phyloP scores from a whole-genome alignment of 2,888 invertebrate genomes.

The Drosophila sordidapex region DNA sequence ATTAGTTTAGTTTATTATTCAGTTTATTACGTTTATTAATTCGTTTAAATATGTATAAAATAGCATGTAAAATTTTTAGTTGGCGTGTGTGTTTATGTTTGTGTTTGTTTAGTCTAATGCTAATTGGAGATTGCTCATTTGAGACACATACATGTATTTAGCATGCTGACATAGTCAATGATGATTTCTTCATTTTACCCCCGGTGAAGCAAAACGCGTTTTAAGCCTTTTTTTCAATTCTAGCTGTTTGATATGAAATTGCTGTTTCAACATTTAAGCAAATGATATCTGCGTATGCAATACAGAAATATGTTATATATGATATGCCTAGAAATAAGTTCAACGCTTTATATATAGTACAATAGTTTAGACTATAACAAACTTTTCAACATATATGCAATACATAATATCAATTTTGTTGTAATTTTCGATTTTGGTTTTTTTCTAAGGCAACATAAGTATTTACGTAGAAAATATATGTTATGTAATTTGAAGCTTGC shows the following conservation, averaged over 20 bases:
- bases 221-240: slow-evolving; percentile 41
- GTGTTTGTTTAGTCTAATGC: slow-evolving; percentile 38
- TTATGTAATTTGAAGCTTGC: slow-evolving; percentile 56
- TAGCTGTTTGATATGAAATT: slow-evolving; percentile 67
- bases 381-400: slow-evolving; percentile 56
- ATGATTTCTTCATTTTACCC: slow-evolving; percentile 16
- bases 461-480: slow-evolving; percentile 25
- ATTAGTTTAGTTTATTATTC: slow-evolving; percentile 42
- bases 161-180: slow-evolving; percentile 28
- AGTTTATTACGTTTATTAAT: slow-evolving; percentile 31
- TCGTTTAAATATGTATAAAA: slow-evolving; percentile 63
- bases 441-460: slow-evolving; percentile 64
- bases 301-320: slow-evolving; percentile 61
- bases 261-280: slow-evolving; percentile 54
- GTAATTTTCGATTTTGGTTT: slow-evolving; percentile 2
- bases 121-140: slow-evolving; percentile 71
- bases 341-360: slow-evolving; percentile 61
- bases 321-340: slow-evolving; percentile 78
- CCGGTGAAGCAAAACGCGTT: slow-evolving; percentile 44
- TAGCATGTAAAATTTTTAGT: slow-evolving; percentile 65
- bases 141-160: slow-evolving; percentile 51
- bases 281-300: slow-evolving; percentile 61
- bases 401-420: slow-evolving; percentile 60
- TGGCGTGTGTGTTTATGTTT: slow-evolving; percentile 48
- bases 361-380: slow-evolving; percentile 63